Conservation (phyloP, 2,888 invertebrate species). For the Crepidodera aurea region DNA sequence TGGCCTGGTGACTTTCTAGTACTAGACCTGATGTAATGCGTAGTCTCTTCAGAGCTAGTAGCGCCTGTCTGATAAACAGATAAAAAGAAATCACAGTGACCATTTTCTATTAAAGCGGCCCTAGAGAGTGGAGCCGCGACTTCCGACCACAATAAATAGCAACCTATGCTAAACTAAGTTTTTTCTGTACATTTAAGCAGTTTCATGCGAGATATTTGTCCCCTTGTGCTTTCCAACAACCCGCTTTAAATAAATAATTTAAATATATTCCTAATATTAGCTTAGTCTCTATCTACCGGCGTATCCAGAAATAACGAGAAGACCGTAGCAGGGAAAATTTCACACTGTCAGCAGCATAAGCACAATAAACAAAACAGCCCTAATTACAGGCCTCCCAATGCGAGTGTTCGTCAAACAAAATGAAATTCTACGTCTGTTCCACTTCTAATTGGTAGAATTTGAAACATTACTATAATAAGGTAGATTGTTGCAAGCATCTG, state of each 20-base stretch:
- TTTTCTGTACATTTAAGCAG: too few relatives aligned
- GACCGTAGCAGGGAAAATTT: not conserved
- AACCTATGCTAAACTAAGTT: too few relatives aligned
- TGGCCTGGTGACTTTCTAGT: too few relatives aligned
- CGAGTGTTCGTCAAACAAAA: conserved; percentile 7
- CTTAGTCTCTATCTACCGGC: not conserved
- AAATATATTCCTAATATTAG: not conserved
- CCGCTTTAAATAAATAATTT: not conserved
- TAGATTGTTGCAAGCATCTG: not conserved
- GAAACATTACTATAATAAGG: conserved; percentile 1
- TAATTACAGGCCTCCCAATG: conserved; percentile 11
- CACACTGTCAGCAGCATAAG: conserved; percentile 11
- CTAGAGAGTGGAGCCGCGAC: too few relatives aligned
- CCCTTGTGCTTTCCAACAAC: too few relatives aligned
- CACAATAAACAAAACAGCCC: conserved; percentile 12
- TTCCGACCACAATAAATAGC: too few relatives aligned
- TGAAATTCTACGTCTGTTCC: conserved; percentile 4
- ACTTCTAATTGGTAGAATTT: conserved; percentile 2
- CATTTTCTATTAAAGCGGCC: too few relatives aligned
- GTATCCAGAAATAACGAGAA: conserved; percentile 3
- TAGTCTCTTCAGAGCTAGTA: too few relatives aligned
- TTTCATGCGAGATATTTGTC: too few relatives aligned
- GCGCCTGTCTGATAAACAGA: too few relatives aligned
- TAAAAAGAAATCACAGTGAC: too few relatives aligned
- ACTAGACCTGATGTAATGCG: too few relatives aligned